Conservation (phyloP, 1,140 invertebrate genomes). For the Trichoplusia ni region DNA sequence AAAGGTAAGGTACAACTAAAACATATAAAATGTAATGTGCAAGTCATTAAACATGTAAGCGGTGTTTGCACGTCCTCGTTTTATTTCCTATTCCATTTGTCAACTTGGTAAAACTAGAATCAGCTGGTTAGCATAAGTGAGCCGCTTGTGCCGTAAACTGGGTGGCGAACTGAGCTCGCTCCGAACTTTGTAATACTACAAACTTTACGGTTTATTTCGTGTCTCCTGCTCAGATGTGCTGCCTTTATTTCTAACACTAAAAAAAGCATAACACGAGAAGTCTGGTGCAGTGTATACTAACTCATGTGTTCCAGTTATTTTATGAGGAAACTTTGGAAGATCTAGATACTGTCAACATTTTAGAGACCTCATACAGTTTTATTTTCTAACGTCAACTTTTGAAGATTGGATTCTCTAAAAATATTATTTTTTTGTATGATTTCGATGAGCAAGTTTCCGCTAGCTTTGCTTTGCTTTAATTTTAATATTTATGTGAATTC, state of each 20-base stretch:
- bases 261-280: not conserved
- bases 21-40: not conserved
- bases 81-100: constrained; percentile 11
- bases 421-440: no score
- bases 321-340: no score
- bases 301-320: no score
- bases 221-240: not conserved
- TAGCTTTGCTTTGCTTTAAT: no score
- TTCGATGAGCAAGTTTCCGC: no score
- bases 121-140: constrained; percentile 16
- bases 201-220: constrained; percentile 1
- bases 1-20: no score
- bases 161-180: not conserved
- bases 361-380: no score
- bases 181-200: constrained; percentile 12
- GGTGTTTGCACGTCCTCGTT: not conserved
- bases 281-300: no score
- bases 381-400: no score
- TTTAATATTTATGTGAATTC: no score
- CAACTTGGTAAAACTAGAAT: constrained; percentile 6
- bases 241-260: not conserved
- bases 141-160: constrained; percentile 14
- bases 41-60: not conserved
- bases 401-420: no score
- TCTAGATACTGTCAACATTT: no score